These are phyloP conservation scores for Holotrichia oblita DNA, from an alignment of 1,140 invertebrate species.

Conservation along the genomic window DNA sequence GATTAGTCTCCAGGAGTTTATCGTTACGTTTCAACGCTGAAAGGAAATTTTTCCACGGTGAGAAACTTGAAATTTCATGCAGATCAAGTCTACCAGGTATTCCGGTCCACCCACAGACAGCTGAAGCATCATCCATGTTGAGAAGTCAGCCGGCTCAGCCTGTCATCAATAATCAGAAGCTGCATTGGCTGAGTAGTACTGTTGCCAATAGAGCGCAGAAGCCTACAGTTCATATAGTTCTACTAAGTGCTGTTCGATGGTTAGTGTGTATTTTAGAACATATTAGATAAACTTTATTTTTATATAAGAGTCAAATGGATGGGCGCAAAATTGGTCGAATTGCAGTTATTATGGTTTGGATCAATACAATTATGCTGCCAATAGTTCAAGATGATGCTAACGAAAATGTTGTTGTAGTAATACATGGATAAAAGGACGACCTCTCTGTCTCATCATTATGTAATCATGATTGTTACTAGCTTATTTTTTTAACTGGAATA, in stretches of 20 bases:
- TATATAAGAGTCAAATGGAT: neutral
- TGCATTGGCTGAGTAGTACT: slow-evolving; percentile 33
- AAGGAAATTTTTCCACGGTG: slow-evolving; percentile 44
- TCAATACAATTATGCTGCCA: too few relatives aligned
- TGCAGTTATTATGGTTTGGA: too few relatives aligned
- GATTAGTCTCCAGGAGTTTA: slow-evolving; percentile 48
- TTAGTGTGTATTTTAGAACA: neutral
- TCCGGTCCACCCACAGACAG: slow-evolving; percentile 46
- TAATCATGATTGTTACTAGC: too few relatives aligned
- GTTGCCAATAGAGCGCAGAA: neutral
- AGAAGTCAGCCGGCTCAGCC: slow-evolving; percentile 41
- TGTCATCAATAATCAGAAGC: slow-evolving; percentile 39
- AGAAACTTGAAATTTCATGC: slow-evolving; percentile 48
- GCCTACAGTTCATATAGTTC: slow-evolving; percentile 9
- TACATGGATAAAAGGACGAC: too few relatives aligned
- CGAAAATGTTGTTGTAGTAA: too few relatives aligned
- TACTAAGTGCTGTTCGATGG: slow-evolving; percentile 27
- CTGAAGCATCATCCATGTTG: slow-evolving; percentile 39
- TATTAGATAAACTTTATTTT: neutral
- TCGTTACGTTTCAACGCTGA: slow-evolving; percentile 47
- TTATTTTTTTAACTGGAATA: too few relatives aligned
- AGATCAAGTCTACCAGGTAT: slow-evolving; percentile 49
- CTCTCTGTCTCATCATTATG: too few relatives aligned
- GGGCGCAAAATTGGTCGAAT: too few relatives aligned
- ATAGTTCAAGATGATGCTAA: too few relatives aligned